These are phyloP conservation scores for Philereme transversata DNA, from an alignment of 2,888 invertebrate genomes.

Conservation along the genomic window DNA sequence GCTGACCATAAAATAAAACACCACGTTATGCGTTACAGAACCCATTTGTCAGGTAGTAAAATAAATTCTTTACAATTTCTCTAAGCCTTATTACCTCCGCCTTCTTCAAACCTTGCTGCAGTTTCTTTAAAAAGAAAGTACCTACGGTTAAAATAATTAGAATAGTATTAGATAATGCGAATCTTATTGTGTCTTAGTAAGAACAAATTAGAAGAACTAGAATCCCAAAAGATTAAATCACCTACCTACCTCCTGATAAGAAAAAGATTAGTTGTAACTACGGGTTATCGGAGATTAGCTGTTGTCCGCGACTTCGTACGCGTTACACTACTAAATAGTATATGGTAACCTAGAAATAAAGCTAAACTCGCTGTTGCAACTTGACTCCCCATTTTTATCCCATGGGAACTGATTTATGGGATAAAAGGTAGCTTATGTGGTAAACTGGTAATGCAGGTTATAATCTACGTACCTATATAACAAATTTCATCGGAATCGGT, in stretches of 20 bases:
- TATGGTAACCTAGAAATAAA: too few relatives aligned
- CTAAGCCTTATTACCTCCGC: conserved; percentile 17
- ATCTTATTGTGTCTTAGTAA: conserved; percentile 32
- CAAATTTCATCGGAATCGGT: too few relatives aligned
- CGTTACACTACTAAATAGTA: too few relatives aligned
- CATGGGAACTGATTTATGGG: too few relatives aligned
- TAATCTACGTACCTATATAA: too few relatives aligned
- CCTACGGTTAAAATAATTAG: conserved; percentile 14
- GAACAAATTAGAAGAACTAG: conserved; percentile 27
- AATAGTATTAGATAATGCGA: conserved; percentile 21
- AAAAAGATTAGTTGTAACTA: not conserved
- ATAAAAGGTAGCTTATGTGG: too few relatives aligned
- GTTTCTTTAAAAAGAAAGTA: conserved; percentile 21
- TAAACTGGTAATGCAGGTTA: too few relatives aligned
- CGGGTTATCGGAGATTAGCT: too few relatives aligned
- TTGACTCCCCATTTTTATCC: too few relatives aligned
- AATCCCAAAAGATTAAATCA: conserved; percentile 10
- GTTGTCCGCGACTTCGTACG: too few relatives aligned
- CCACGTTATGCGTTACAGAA: conserved; percentile 38
- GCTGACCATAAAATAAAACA: conserved; percentile 45
- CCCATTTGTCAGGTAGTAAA: conserved; percentile 44
- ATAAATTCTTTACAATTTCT: conserved; percentile 41
- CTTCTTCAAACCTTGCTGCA: conserved; percentile 21
- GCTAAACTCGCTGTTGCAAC: too few relatives aligned
- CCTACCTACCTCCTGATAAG: conserved; percentile 16